Conservation (phyloP, 2,797 vertebrate genomes). For the Dicrostonyx torquatus region DNA sequence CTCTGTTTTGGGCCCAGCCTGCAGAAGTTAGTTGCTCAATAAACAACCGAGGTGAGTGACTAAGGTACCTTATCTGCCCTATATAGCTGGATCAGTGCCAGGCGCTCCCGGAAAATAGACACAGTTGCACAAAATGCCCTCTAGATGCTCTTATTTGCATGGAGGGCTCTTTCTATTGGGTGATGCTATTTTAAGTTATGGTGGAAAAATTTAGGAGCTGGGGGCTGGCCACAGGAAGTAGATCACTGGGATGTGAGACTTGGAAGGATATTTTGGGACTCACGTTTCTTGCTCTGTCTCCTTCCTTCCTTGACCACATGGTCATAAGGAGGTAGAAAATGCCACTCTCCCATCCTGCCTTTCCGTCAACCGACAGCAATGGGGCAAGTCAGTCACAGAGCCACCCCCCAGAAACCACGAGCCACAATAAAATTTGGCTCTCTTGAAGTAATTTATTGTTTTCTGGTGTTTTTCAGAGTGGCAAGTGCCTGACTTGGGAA, state of each 20-base stretch:
- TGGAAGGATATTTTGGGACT: not conserved
- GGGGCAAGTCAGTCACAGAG: not conserved
- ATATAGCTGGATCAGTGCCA: not conserved
- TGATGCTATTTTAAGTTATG: not conserved
- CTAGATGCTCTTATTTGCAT: not conserved
- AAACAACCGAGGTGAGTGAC: not conserved
- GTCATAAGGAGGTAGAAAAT: not conserved
- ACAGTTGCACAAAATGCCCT: not conserved
- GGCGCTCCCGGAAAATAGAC: not conserved
- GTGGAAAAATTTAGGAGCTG: not conserved
- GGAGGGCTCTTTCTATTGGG: not conserved
- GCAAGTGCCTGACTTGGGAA: not conserved
- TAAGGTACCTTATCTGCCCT: not conserved
- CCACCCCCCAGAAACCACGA: not conserved
- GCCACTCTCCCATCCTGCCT: not conserved
- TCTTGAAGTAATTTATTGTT: not conserved
- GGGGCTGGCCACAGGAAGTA: not conserved
- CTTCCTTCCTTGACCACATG: not conserved
- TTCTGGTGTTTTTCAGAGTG: not conserved
- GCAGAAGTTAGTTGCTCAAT: not conserved
- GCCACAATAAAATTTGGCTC: not conserved
- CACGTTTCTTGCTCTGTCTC: not conserved
- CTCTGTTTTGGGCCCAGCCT: not conserved
- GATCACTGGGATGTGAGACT: not conserved
- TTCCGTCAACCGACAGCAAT: not conserved